Percentiles rank a stretch among this genome's conserved stretches.
These are phyloP conservation scores for Eospalax fontanierii DNA, from an alignment of 2,797 vertebrate genomes.

Conservation along the genomic window DNA sequence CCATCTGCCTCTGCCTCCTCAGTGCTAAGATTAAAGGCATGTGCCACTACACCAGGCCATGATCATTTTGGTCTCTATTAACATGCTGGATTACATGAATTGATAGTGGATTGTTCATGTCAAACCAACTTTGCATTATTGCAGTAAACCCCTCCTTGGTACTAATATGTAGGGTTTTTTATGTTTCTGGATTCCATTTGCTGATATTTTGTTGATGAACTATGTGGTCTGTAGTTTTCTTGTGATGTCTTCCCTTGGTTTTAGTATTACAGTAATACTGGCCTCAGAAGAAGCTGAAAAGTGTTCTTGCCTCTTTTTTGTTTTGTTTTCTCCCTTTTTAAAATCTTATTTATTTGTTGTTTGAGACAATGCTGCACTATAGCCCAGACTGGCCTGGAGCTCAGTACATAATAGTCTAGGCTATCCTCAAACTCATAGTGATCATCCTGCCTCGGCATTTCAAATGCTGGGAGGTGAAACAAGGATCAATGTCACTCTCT, in stretches of 20 bases:
- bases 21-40: too few relatives aligned
- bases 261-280: constrained; percentile 43
- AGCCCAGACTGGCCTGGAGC: neutral
- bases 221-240: constrained; percentile 58
- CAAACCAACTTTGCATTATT: constrained; percentile 44
- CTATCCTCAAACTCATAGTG: neutral
- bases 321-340: neutral
- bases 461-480: neutral
- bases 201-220: constrained; percentile 54
- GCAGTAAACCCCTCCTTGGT: constrained; percentile 17
- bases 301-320: neutral
- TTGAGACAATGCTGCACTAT: neutral
- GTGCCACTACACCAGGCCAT: too few relatives aligned
- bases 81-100: constrained; percentile 9
- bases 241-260: constrained; percentile 58
- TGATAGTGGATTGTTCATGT: constrained; percentile 8
- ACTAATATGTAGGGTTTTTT: constrained; percentile 50
- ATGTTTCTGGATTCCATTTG: constrained; percentile 53
- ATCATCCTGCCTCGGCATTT: neutral
- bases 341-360: neutral
- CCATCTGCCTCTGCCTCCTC: too few relatives aligned
- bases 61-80: constrained; percentile 52
- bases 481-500: too few relatives aligned
- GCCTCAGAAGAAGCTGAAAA: constrained; percentile 22
- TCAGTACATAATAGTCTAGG: neutral